phyloP scores from a whole-genome alignment of 2,888 invertebrate genomes.

The Tetragonula carbonaria region DNA sequence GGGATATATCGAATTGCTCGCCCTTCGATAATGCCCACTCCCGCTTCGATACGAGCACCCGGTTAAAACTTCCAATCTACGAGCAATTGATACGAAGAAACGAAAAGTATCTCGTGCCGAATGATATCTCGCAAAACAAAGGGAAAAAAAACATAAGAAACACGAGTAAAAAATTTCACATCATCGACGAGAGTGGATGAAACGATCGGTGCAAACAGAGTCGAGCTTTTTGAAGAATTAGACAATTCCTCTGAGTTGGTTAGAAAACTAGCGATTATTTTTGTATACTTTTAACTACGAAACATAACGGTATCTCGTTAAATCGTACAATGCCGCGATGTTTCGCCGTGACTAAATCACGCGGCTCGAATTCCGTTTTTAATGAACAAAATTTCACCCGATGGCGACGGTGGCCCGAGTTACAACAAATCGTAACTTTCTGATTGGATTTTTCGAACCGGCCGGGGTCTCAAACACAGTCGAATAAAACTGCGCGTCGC shows the following conservation, averaged over 20 bases:
- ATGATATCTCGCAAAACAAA: background rate
- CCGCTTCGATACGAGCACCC: conserved; percentile 17
- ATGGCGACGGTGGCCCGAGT: background rate
- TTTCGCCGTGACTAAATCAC: background rate
- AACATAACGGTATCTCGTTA: background rate
- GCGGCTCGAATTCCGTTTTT: background rate
- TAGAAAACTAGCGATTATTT: background rate
- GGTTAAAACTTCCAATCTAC: background rate
- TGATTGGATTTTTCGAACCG: conserved; percentile 16
- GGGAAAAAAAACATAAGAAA: no score
- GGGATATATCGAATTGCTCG: conserved; percentile 48
- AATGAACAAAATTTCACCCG: background rate
- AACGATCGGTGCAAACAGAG: background rate
- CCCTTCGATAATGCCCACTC: conserved; percentile 54
- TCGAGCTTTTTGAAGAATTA: background rate
- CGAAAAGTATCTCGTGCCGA: background rate
- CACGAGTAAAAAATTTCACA: background rate
- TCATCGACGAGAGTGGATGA: no score
- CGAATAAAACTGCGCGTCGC: conserved; percentile 6
- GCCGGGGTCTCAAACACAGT: background rate
- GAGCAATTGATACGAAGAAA: background rate
- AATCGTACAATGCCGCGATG: background rate
- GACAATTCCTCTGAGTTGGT: background rate
- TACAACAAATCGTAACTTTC: background rate
- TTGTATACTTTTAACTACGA: background rate